phyloP scores from a whole-genome alignment of 1,140 invertebrate species.

The Caerostris extrusa region DNA sequence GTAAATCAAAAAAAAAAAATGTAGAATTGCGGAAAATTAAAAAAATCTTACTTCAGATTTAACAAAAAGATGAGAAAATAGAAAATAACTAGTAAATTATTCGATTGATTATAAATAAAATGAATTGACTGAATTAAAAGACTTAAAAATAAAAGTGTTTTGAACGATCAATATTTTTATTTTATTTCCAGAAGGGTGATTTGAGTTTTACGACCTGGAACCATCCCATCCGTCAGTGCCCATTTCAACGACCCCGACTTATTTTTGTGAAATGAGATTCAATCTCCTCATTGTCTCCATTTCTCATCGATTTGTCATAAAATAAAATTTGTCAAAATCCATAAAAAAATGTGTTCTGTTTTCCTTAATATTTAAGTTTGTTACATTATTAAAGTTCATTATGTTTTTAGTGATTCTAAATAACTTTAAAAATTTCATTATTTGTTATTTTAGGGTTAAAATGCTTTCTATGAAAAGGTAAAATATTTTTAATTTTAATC shows the following conservation, averaged over 20 bases:
- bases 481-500: background rate
- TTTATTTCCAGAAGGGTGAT: background rate
- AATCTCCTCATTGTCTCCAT: background rate
- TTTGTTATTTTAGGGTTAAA: background rate
- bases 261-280: constrained; percentile 20
- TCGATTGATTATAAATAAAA: background rate
- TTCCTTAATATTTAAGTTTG: background rate
- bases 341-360: background rate
- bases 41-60: background rate
- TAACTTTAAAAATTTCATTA: background rate
- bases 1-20: too few relatives aligned
- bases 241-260: background rate
- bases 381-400: background rate
- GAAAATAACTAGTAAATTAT: background rate
- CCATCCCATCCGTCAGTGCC: background rate
- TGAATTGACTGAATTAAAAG: background rate
- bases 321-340: background rate
- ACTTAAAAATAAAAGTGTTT: background rate
- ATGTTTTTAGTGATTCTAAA: background rate
- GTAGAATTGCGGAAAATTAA: background rate
- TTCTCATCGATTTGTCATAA: background rate
- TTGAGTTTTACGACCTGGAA: background rate
- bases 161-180: background rate
- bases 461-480: background rate
- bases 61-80: background rate